Evolutionary conservation across 2,797 vertebrate species (phyloP).

Genomic region (Hapalemur alaotrensis): DNA sequence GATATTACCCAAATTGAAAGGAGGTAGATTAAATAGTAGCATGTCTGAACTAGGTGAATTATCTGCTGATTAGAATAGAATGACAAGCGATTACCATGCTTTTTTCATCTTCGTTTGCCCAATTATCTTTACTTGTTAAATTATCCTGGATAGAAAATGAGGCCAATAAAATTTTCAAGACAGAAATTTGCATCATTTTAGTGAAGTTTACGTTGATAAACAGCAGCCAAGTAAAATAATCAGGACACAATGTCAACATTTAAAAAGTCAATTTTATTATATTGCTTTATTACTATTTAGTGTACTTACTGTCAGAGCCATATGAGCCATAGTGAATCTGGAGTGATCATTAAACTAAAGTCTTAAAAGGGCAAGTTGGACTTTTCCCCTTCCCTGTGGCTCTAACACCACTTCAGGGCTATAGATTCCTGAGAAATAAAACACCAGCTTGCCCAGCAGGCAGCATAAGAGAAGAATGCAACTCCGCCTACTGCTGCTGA

Average conservation of each 20-base stretch:
- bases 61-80: constrained; percentile 61
- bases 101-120: constrained; percentile 57
- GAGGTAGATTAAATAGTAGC: constrained; percentile 47
- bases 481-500: neutral
- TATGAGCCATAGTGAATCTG: neutral
- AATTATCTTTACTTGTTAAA: constrained; percentile 71
- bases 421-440: constrained; percentile 1
- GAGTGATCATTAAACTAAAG: neutral
- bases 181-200: constrained; percentile 46
- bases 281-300: neutral
- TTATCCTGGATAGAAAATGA: constrained; percentile 60
- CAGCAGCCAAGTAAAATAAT: constrained; percentile 42
- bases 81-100: constrained; percentile 39
- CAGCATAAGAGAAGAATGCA: neutral
- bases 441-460: neutral
- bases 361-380: neutral
- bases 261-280: neutral
- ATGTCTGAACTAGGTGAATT: constrained; percentile 45
- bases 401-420: neutral
- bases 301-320: neutral
- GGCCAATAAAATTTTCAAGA: constrained; percentile 59
- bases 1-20: constrained; percentile 57
- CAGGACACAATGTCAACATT: neutral
- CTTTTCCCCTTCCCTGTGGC: neutral
- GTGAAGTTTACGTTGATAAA: constrained; percentile 36